A percentile compares a stretch with the other conserved stretches of the same genome.
Conservation (phyloP, 2,888 invertebrate genomes). For the Diarsia brunnea region DNA sequence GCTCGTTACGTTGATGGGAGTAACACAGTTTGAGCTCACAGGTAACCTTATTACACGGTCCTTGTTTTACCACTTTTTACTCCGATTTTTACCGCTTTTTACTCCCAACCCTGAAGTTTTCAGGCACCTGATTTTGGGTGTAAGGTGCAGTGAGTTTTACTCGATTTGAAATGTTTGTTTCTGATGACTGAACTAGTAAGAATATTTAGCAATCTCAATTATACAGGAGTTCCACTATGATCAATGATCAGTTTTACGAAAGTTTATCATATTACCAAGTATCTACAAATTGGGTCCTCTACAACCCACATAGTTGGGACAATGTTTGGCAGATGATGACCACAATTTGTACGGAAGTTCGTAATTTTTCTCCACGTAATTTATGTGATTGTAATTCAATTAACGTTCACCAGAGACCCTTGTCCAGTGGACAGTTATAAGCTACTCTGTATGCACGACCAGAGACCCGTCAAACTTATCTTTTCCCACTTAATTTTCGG, state of each 20-base stretch:
- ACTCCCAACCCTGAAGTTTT: slow-evolving; percentile 29
- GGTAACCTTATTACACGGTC: slow-evolving; percentile 44
- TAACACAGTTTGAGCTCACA: slow-evolving; percentile 44
- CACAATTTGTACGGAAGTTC: background rate
- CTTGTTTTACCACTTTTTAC: slow-evolving; percentile 40
- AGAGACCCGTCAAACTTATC: slow-evolving; percentile 41
- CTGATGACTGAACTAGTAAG: background rate
- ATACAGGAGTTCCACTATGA: background rate
- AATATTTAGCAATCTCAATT: background rate
- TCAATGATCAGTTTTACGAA: background rate
- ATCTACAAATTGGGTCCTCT: no score
- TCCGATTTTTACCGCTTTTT: slow-evolving; percentile 17
- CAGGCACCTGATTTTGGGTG: slow-evolving; percentile 2
- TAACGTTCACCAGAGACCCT: slow-evolving; percentile 15
- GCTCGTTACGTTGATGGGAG: slow-evolving; percentile 49
- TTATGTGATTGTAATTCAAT: slow-evolving; percentile 8
- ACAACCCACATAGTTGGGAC: no score
- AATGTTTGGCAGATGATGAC: no score
- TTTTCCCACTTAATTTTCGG: slow-evolving; percentile 4
- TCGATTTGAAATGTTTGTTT: background rate
- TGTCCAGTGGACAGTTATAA: slow-evolving; percentile 4
- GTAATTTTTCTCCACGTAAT: background rate
- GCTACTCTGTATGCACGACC: slow-evolving; percentile 33
- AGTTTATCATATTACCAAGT: no score
- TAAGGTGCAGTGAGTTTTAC: background rate